Evolutionary conservation across 2,888 invertebrate species (phyloP), one percentile per base, ranked within the genome.

Genomic region (Torymus auratus): DNA sequence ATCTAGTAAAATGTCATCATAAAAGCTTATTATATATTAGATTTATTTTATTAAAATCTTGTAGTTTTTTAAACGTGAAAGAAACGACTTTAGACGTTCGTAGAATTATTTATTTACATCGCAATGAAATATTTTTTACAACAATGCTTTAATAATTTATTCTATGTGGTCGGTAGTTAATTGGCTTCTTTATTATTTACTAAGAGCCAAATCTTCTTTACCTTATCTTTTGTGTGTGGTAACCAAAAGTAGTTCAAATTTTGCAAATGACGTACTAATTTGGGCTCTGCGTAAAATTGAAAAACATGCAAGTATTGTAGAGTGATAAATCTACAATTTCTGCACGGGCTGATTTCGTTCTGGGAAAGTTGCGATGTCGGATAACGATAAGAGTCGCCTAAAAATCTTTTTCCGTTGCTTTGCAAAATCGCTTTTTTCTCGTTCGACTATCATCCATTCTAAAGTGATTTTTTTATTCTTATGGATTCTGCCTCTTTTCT

Each of bases 201-300:
- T 50, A n/a, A 70, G 20, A 23, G 41, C 41, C 41, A 41, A 41
- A 41, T 41, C 41, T 41, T 41, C 28, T 41, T 41, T 41, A 55
- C 2, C 53, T 67, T 53, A 23, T 58, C 50, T 23, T 69, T n/a
- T 77, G 67, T 68, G 17, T 67, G 65, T 74, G 56, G 74, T 77
- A 77, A 70, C 68, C 56, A 64, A 53, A 56, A 64, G 77, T 73
- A 68, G 50, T 68, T 73, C 4, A 52, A 15, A 17, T 68, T 75
- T 41, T 20, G 60, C 28, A 14, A 62, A 62, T 62, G 12, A 56
- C 62, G 56, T 14, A 64, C 70, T 77, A 64, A 70, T 64, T 64
- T 23, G 64, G 13, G 17, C 14, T 71, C 13, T 65, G 11, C 28
- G 13, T 15, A 68, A 15, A 52, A 65, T 58, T n/a, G 15, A 56